Evolutionary conservation across 2,797 vertebrate genomes (phyloP).

Genomic region (Crossoptilon crossoptilon): DNA sequence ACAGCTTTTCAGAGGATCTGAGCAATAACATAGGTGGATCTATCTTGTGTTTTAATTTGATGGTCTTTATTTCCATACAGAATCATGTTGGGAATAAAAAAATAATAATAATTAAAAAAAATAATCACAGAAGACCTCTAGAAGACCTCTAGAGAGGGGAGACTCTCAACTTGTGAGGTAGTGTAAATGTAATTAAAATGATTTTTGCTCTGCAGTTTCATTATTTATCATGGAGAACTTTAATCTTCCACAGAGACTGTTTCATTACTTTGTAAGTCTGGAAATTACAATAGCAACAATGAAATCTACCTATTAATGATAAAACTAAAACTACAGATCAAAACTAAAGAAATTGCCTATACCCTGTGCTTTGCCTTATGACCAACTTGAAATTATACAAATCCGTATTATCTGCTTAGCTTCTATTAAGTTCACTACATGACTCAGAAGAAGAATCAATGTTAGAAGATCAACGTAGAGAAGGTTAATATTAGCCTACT

Average conservation of each 20-base stretch:
- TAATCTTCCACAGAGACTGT: not conserved
- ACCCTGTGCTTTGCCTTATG: not conserved
- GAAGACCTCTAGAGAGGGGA: not conserved
- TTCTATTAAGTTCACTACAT: not conserved
- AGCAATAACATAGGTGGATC: not conserved
- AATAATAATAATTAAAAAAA: not conserved
- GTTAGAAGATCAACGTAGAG: not conserved
- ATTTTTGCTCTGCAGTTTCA: slow-evolving; percentile 11
- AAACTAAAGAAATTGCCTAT: not conserved
- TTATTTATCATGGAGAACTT: not conserved
- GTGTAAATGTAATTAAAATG: not conserved
- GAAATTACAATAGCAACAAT: not conserved
- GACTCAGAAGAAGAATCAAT: not conserved
- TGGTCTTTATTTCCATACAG: not conserved
- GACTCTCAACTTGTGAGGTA: not conserved
- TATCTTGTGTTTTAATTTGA: not conserved
- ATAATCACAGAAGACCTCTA: not conserved
- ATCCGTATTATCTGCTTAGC: not conserved
- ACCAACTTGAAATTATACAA: not conserved
- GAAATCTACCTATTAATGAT: not conserved
- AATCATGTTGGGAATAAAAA: not conserved
- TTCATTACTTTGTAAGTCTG: not conserved
- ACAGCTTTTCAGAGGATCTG: not conserved
- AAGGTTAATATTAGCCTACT: not conserved
- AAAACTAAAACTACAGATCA: not conserved